These are phyloP conservation scores for Drosophila formosana DNA, from an alignment of 2,888 invertebrate species.

Conservation along the genomic window DNA sequence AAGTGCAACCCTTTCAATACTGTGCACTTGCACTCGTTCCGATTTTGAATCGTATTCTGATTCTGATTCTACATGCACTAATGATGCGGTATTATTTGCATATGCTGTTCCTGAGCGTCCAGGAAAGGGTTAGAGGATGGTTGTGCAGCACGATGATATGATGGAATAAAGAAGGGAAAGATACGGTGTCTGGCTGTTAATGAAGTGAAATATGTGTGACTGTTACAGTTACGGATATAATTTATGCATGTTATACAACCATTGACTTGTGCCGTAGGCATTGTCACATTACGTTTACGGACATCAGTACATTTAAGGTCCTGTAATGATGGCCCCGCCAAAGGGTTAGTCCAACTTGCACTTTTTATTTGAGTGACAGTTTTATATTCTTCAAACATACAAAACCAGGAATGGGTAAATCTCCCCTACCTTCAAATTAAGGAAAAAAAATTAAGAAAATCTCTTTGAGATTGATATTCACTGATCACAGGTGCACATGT, in stretches of 20 bases:
- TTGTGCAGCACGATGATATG: not conserved
- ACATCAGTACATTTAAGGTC: slow-evolving; percentile 1
- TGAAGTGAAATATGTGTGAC: slow-evolving; percentile 73
- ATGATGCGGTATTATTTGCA: slow-evolving; percentile 80
- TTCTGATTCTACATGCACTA: slow-evolving; percentile 57
- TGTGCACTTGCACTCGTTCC: slow-evolving; percentile 36
- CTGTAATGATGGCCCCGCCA: slow-evolving; percentile 49
- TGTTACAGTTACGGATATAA: slow-evolving; percentile 66
- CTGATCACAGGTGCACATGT: slow-evolving; percentile 61
- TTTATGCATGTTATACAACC: slow-evolving; percentile 73
- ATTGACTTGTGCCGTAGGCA: slow-evolving; percentile 67
- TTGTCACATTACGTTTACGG: slow-evolving; percentile 21
- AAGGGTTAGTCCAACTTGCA: slow-evolving; percentile 53
- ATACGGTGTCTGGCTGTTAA: slow-evolving; percentile 50
- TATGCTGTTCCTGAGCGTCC: slow-evolving; percentile 55
- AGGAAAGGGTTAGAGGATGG: slow-evolving; percentile 49
- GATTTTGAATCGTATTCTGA: slow-evolving; percentile 23
- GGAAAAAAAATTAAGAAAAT: too few species aligned
- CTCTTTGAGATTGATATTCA: slow-evolving; percentile 27
- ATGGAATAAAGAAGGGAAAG: too few species aligned
- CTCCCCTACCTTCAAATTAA: slow-evolving; percentile 2
- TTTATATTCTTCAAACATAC: slow-evolving; percentile 6
- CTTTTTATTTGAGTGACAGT: slow-evolving; percentile 27
- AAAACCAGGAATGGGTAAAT: slow-evolving; percentile 14
- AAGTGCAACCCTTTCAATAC: slow-evolving; percentile 64